These are phyloP conservation scores for Adelges cooleyi DNA, from an alignment of 1,140 invertebrate species.

Conservation along the genomic window DNA sequence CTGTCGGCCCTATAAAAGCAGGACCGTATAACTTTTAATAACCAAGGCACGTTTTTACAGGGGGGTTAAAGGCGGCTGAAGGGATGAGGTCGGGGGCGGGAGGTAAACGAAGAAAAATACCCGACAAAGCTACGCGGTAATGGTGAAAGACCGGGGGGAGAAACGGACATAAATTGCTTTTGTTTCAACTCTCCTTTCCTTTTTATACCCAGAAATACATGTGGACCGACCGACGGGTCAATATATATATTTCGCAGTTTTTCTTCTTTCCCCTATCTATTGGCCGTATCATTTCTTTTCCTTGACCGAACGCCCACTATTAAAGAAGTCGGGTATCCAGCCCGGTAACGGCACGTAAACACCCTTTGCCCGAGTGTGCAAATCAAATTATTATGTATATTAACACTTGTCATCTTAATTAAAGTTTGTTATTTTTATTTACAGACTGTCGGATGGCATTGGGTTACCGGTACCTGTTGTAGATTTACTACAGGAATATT, in stretches of 20 bases:
- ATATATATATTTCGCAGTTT: not conserved
- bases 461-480: too few relatives aligned
- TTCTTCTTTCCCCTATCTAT: constrained; percentile 6
- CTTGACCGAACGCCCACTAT: constrained; percentile 9
- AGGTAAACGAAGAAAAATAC: constrained; percentile 26
- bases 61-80: not conserved
- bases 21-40: constrained; percentile 28
- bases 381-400: too few relatives aligned
- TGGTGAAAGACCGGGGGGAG: constrained; percentile 4
- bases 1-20: constrained; percentile 6
- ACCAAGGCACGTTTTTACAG: constrained; percentile 28
- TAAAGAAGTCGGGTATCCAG: not conserved
- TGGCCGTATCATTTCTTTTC: constrained; percentile 20
- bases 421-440: too few relatives aligned
- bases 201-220: constrained; percentile 1
- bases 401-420: too few relatives aligned
- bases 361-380: too few relatives aligned
- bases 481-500: too few relatives aligned
- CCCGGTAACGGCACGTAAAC: not conserved
- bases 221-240: constrained; percentile 16
- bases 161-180: constrained; percentile 29
- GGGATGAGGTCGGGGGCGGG: not conserved
- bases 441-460: too few relatives aligned
- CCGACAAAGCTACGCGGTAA: constrained; percentile 21
- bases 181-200: constrained; percentile 25